Conservation (phyloP, 2,113 vertebrate genomes). For the Eptesicus fuscus region DNA sequence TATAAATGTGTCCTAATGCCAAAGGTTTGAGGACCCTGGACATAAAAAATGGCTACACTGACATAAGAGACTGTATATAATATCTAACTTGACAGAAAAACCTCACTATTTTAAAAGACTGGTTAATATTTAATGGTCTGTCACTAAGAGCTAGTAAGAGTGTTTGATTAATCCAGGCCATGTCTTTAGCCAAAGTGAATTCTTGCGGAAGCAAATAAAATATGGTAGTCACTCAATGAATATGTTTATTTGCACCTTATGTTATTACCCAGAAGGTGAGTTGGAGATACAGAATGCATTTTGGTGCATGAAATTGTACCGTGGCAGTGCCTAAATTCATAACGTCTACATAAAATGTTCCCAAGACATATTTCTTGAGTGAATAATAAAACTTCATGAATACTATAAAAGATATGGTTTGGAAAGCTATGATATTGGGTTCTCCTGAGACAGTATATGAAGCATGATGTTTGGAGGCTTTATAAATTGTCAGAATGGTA, state of each 20-base stretch:
- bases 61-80: not conserved
- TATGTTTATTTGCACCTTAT: not conserved
- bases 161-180: not conserved
- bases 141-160: not conserved
- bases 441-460: not conserved
- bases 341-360: not conserved
- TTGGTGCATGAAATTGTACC: not conserved
- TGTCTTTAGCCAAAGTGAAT: not conserved
- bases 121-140: not conserved
- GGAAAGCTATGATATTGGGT: not conserved
- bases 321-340: not conserved
- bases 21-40: not conserved
- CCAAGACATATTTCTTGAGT: not conserved
- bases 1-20: not conserved
- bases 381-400: slow-evolving; percentile 30
- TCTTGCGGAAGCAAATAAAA: not conserved
- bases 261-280: not conserved
- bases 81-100: not conserved
- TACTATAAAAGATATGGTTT: not conserved
- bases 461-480: not conserved
- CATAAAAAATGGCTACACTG: not conserved
- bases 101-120: not conserved
- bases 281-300: not conserved
- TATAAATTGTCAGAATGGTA: not conserved
- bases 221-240: not conserved